Evolutionary conservation across 2,113 vertebrate genomes (phyloP).

Genomic region (Ochotona curzoniae): DNA sequence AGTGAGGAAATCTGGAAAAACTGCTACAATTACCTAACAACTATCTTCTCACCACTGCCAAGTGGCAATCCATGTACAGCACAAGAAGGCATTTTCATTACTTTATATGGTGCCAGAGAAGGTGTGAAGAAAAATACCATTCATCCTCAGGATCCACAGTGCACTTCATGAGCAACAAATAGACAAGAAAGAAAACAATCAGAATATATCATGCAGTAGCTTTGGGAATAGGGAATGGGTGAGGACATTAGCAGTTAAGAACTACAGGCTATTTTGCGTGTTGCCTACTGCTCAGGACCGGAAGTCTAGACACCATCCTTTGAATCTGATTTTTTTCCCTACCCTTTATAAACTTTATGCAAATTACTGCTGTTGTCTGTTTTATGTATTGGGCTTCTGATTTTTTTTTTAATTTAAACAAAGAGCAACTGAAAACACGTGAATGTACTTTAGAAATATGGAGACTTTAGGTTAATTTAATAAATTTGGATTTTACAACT

Average conservation of each 20-base stretch:
- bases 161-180: background rate
- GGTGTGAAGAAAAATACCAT: background rate
- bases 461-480: slow-evolving; percentile 4
- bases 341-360: background rate
- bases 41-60: background rate
- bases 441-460: slow-evolving; percentile 45
- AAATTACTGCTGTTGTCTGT: background rate
- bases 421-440: slow-evolving; percentile 1
- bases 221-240: background rate
- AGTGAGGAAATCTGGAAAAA: background rate
- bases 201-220: background rate
- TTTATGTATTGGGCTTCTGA: background rate
- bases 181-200: slow-evolving; percentile 19
- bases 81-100: background rate
- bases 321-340: background rate
- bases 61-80: background rate
- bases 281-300: background rate
- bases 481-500: slow-evolving; percentile 50
- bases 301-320: background rate
- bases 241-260: background rate
- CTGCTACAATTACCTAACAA: background rate
- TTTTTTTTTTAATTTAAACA: slow-evolving; percentile 12
- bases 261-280: background rate
- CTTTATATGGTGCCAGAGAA: background rate
- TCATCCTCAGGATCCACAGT: background rate